Percentiles rank a stretch among this genome's conserved stretches.
Evolutionary conservation across 2,113 vertebrate genomes (phyloP).

Genomic region (Chinchilla lanigera): DNA sequence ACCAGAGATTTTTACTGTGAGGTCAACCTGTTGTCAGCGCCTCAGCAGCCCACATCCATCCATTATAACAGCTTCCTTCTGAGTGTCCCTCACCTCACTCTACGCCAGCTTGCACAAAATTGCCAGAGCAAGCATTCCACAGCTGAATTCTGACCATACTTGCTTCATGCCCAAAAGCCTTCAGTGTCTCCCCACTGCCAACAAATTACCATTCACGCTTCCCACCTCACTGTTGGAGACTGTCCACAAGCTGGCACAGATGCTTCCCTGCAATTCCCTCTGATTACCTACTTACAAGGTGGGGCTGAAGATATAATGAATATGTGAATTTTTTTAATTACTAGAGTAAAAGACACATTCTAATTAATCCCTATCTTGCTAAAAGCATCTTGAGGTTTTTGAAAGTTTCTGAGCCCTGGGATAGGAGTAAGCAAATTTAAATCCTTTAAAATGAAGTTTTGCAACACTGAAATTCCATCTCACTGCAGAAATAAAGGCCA

Average conservation of each 20-base stretch:
- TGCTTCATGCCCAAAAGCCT: background rate
- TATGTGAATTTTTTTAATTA: background rate
- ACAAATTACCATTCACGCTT: background rate
- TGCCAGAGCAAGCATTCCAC: background rate
- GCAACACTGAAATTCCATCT: too few relatives aligned
- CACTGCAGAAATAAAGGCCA: too few relatives aligned
- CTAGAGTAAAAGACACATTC: background rate
- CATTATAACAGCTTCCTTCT: background rate
- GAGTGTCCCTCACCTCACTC: background rate
- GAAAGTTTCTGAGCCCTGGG: background rate
- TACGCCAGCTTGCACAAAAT: background rate
- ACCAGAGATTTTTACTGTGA: background rate
- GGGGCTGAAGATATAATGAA: background rate
- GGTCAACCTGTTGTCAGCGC: background rate
- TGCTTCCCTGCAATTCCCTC: background rate
- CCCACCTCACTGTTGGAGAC: background rate
- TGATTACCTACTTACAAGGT: background rate
- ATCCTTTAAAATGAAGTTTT: background rate
- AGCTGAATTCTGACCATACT: background rate
- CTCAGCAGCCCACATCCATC: background rate
- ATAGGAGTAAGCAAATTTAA: constrained; percentile 11
- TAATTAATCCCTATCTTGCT: background rate
- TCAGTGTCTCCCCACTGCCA: background rate
- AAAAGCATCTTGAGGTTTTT: background rate
- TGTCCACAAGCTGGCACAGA: background rate